phyloP scores from a whole-genome alignment of 2,113 vertebrate species.

The Helogale parvula region DNA sequence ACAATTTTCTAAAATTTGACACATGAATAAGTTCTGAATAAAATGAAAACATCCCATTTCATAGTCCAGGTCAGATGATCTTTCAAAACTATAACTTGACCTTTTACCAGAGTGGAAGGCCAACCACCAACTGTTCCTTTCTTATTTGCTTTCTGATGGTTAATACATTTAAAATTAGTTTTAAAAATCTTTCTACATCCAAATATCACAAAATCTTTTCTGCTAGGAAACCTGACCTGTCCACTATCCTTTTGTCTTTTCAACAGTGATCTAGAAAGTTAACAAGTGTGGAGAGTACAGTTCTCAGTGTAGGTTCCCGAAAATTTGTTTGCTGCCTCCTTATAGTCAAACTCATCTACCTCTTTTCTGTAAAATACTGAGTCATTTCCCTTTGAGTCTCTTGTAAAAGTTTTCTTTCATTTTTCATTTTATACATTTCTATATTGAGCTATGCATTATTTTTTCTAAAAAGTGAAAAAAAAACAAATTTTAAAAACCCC shows the following conservation, averaged over 20 bases:
- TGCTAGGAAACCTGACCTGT: neutral
- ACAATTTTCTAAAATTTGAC: neutral
- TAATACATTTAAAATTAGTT: slow-evolving; percentile 10
- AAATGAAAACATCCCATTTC: neutral
- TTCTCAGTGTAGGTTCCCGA: neutral
- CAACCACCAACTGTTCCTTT: neutral
- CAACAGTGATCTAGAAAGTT: neutral
- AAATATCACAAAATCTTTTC: neutral
- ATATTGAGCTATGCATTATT: neutral
- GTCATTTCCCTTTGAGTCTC: neutral
- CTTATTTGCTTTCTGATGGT: slow-evolving; percentile 19
- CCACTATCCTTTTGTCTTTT: neutral
- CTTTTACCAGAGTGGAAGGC: neutral
- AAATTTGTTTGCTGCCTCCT: neutral
- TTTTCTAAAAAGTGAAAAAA: neutral
- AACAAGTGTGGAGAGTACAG: neutral
- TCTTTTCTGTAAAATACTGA: neutral
- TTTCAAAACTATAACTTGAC: neutral
- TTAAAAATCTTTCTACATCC: neutral
- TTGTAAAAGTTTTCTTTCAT: neutral
- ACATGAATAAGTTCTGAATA: neutral
- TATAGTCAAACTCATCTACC: neutral
- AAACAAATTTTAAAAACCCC: neutral
- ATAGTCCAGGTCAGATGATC: neutral
- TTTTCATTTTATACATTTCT: neutral